Evolutionary conservation across 2,888 invertebrate genomes (phyloP).

Genomic region (Tachina fera): DNA sequence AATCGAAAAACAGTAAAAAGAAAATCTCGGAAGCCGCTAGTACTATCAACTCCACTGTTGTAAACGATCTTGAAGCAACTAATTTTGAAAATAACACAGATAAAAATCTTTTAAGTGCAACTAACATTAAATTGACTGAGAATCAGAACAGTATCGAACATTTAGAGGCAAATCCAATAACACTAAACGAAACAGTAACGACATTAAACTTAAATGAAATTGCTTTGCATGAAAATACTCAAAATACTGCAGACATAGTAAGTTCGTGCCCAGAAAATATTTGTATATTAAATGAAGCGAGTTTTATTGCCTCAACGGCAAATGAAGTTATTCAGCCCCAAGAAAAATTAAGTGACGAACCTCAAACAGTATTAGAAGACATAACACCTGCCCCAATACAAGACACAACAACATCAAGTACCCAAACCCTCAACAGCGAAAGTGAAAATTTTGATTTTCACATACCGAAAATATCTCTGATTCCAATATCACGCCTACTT

Average conservation of each 20-base stretch:
- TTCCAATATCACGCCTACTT: slow-evolving; percentile 77
- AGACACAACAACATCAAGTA: slow-evolving; percentile 12
- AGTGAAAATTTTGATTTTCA: slow-evolving; percentile 52
- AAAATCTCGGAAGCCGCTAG: neutral
- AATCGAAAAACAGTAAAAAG: neutral
- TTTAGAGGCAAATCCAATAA: neutral
- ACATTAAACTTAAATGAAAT: slow-evolving; percentile 12
- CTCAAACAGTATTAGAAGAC: slow-evolving; percentile 41
- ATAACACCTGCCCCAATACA: neutral
- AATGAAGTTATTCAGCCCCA: neutral
- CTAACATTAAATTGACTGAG: neutral
- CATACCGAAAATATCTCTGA: slow-evolving; percentile 76
- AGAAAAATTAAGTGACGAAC: neutral
- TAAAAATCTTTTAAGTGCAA: neutral
- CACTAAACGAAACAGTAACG: neutral
- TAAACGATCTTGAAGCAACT: neutral
- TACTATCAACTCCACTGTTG: neutral
- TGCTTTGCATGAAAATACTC: slow-evolving; percentile 19
- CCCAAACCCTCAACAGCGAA: slow-evolving; percentile 15
- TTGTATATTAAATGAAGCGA: slow-evolving; percentile 1
- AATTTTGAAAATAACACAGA: neutral
- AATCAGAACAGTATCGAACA: neutral
- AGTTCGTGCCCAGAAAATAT: slow-evolving; percentile 5
- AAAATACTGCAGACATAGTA: slow-evolving; percentile 18
- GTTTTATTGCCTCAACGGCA: neutral